These are phyloP conservation scores for Linhomoeus sp. DNA, from an alignment of 2,888 invertebrate genomes.

Conservation along the genomic window DNA sequence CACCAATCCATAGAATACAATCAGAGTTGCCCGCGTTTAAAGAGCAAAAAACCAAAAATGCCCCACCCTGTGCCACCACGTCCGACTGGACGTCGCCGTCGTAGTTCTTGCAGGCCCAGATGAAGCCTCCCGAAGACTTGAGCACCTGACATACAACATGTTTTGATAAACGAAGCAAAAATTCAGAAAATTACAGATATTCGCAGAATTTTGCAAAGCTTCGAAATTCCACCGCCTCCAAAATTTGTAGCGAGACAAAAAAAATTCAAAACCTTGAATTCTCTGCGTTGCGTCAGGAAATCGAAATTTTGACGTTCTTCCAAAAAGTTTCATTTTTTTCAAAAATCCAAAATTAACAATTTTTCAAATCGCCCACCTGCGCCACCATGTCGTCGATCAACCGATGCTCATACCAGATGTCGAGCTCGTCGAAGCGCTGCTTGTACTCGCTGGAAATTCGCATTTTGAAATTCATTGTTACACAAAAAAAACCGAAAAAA, in stretches of 20 bases:
- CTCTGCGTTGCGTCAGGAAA: too few species aligned
- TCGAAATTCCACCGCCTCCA: not conserved
- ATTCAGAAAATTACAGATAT: too few species aligned
- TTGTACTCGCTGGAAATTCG: constrained; percentile 45
- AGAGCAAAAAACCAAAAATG: not conserved
- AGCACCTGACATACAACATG: constrained; percentile 29
- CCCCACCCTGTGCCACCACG: constrained; percentile 50
- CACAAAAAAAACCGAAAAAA: not conserved
- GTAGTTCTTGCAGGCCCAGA: constrained; percentile 32
- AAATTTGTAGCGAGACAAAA: not conserved
- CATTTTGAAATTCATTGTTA: not conserved
- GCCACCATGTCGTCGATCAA: constrained; percentile 77
- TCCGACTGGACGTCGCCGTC: constrained; percentile 70
- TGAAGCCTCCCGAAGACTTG: constrained; percentile 63
- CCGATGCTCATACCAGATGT: constrained; percentile 75
- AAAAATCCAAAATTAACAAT: too few species aligned
- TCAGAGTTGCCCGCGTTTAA: not conserved
- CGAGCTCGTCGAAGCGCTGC: constrained; percentile 48
- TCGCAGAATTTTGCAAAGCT: not conserved
- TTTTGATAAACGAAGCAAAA: too few species aligned
- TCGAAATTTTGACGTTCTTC: too few species aligned
- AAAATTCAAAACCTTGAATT: not conserved
- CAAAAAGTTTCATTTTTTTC: too few species aligned
- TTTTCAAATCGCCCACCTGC: not conserved
- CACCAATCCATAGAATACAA: too few species aligned